Percentiles rank a stretch among this genome's conserved stretches.
phyloP scores from a whole-genome alignment of 1,140 invertebrate species.

The Diachasmimorpha longicaudata region DNA sequence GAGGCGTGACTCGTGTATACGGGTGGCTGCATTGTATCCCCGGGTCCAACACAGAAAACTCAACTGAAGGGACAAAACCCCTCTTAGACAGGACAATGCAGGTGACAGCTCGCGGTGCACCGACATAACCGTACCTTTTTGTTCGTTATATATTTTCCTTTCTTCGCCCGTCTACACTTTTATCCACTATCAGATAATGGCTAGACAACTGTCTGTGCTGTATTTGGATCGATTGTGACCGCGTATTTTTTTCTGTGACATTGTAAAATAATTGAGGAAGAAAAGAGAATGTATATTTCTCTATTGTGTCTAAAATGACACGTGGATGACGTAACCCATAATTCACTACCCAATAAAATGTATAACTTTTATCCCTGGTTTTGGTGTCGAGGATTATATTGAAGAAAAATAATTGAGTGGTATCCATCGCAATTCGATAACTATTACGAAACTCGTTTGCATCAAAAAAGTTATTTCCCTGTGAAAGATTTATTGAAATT shows the following conservation, averaged over 20 bases:
- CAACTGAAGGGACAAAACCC: constrained; percentile 25
- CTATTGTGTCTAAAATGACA: no score
- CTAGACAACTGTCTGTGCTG: background rate
- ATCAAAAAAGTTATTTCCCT: no score
- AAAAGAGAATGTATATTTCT: no score
- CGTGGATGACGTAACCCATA: no score
- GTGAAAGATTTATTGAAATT: background rate
- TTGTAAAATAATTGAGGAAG: background rate
- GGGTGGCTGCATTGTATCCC: constrained; percentile 50
- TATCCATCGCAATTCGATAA: no score
- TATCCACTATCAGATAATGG: background rate
- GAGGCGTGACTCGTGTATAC: constrained; percentile 44
- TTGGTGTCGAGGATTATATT: no score
- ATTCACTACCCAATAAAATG: no score
- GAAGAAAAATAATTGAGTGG: no score
- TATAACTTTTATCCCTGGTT: no score
- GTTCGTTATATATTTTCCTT: constrained; percentile 17
- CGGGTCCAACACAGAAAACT: constrained; percentile 10
- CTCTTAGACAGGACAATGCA: constrained; percentile 47
- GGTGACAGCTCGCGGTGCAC: constrained; percentile 50
- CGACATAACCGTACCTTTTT: constrained; percentile 32
- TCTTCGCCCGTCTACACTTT: background rate
- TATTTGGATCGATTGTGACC: background rate
- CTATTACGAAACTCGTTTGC: no score
- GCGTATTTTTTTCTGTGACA: background rate